Base-by-base conservation (phyloP, 2,888 invertebrate genomes). In the Tricholauxania praeusta region DNA sequence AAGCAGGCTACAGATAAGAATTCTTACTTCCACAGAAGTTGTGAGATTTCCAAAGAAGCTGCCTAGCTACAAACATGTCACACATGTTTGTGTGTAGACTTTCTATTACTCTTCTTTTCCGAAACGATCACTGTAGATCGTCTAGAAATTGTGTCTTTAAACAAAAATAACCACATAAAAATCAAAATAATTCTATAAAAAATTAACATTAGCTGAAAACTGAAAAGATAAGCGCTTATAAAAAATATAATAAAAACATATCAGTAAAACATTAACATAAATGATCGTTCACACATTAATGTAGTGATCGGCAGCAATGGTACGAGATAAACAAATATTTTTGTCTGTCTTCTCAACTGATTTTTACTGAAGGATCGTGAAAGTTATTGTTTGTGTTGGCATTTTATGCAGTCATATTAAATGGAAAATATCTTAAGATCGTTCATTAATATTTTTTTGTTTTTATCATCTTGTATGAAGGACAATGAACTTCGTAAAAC, bases 171-270 rank as follows among this genome's bases (percentile, higher is more conserved):
- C 10, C 10, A 10, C 7, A 7, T 39, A 10, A 39, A 39, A 39
- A 39, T 39, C 39, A 7, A 39, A 39, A 39, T 39, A 39, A 39
- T 39, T 39, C 10, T 39, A 39, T 10, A 39, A 39, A 39, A 39
- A 39, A 39, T 39, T 39, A 39, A 39, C 39, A 39, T 39, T 39
- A 39, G 6, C 39, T 8, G 39, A 39, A 39, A 39, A 10, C 39
- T 39, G 39, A 39, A 39, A 66, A 73, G 52, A 66, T 73, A 76
- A 69, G 72, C 73, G 67, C 66, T n/a, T n/a, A 76, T 70, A 72
- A 74, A 67, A 64, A 64, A 68, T 72, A 70, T 60, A 74, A 72
- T 62, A 53, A 32, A 39, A 39, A 39, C 39, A 39, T 39, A 39
- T 39, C 39, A 39, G 39, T 28, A 53, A 55, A 39, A 39, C 39